A percentile compares a stretch with the other conserved stretches of the same genome.
Conservation (phyloP, 2,888 invertebrate genomes). For the Sialis fuliginosa region DNA sequence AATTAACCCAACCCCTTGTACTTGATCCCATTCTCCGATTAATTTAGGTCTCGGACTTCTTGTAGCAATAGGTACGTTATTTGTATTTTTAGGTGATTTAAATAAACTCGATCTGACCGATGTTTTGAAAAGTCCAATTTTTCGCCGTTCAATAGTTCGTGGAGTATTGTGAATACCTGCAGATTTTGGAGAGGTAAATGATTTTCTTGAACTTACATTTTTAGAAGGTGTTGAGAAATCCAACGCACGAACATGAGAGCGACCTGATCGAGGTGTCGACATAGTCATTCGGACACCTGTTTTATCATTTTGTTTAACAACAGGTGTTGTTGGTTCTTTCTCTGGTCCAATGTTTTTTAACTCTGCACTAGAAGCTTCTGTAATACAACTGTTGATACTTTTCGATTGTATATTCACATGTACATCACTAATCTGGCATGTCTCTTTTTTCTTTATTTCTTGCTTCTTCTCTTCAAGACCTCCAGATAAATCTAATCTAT, state of each 20-base stretch:
- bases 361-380: background rate
- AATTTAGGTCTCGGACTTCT: slow-evolving; percentile 7
- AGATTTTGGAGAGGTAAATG: slow-evolving; percentile 9
- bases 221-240: slow-evolving; percentile 16
- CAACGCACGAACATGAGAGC: slow-evolving; percentile 17
- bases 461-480: background rate
- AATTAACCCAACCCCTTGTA: slow-evolving; percentile 6
- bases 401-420: no score
- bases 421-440: no score
- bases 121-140: slow-evolving; percentile 1
- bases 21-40: slow-evolving; percentile 6
- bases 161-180: background rate
- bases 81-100: background rate
- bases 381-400: no score
- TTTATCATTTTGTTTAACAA: background rate
- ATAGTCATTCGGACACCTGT: background rate
- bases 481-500: background rate
- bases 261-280: slow-evolving; percentile 11
- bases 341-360: background rate
- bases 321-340: slow-evolving; percentile 1
- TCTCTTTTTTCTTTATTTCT: no score
- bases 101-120: no score
- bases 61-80: slow-evolving; percentile 5
- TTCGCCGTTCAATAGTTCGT: background rate
- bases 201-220: slow-evolving; percentile 3